Conservation (phyloP, 2,888 invertebrate species). For the Meteorus colon region DNA sequence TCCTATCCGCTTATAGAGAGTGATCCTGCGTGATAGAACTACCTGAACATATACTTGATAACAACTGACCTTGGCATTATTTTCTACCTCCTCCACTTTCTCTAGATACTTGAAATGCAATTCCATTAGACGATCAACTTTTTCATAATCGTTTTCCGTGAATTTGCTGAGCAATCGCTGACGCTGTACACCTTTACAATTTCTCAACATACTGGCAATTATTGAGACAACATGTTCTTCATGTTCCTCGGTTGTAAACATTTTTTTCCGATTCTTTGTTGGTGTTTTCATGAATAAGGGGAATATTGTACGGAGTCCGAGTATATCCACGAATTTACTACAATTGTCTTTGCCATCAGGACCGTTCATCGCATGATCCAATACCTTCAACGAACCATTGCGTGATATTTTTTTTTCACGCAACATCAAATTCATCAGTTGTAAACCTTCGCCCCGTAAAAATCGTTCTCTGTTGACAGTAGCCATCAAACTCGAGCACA, state of each 20-base stretch:
- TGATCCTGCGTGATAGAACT: too few species aligned
- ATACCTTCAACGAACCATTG: slow-evolving; percentile 94
- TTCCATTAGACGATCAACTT: slow-evolving; percentile 96
- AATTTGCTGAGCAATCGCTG: slow-evolving; percentile 95
- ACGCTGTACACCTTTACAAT: slow-evolving; percentile 92
- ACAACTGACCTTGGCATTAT: slow-evolving; percentile 78
- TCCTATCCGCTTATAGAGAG: too few species aligned
- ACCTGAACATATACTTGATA: slow-evolving; percentile 39
- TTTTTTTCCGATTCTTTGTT: slow-evolving; percentile 84
- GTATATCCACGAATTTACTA: slow-evolving; percentile 97
- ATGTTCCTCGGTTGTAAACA: slow-evolving; percentile 90
- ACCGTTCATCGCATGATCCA: slow-evolving; percentile 98
- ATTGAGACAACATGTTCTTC: slow-evolving; percentile 97
- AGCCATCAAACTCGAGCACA: slow-evolving; percentile 95
- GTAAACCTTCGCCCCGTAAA: slow-evolving; percentile 96
- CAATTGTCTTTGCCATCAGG: slow-evolving; percentile 95
- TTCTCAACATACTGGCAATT: slow-evolving; percentile 93
- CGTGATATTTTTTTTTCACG: slow-evolving; percentile 97
- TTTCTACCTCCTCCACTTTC: slow-evolving; percentile 87
- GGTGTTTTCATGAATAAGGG: slow-evolving; percentile 99
- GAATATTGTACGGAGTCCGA: slow-evolving; percentile 96
- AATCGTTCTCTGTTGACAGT: slow-evolving; percentile 93
- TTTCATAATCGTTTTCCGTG: slow-evolving; percentile 98
- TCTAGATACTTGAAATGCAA: slow-evolving; percentile 97
- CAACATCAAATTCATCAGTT: slow-evolving; percentile 99